Evolutionary conservation across 2,113 vertebrate species (phyloP).

Genomic region (Smithornis capensis): DNA sequence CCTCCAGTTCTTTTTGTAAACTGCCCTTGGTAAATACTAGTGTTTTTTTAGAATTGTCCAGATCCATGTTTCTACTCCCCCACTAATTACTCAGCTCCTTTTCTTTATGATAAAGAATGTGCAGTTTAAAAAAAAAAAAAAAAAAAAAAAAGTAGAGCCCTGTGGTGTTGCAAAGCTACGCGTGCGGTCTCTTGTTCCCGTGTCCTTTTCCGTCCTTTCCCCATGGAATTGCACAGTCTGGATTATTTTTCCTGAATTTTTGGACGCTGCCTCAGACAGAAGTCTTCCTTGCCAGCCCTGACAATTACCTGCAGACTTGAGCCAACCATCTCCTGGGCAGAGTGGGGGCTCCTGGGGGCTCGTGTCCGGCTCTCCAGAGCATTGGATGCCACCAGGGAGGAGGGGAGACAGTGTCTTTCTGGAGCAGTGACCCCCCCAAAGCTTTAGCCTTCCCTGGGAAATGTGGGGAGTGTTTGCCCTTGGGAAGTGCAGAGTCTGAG

Average conservation of each 20-base stretch:
- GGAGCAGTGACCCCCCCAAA: not conserved
- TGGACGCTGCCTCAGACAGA: not conserved
- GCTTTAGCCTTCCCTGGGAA: not conserved
- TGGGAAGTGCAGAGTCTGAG: not conserved
- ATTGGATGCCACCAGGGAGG: not conserved
- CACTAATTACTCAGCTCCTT: not conserved
- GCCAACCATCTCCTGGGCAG: not conserved
- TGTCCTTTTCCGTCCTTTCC: not conserved
- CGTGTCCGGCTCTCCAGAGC: rapidly evolving
- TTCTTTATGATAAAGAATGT: not conserved
- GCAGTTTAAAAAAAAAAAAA: not conserved
- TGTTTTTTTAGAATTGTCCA: not conserved
- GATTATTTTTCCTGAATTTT: not conserved
- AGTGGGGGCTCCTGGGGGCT: not conserved
- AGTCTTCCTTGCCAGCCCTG: conserved; percentile 24
- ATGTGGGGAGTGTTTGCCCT: rapidly evolving
- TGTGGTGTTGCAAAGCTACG: not conserved
- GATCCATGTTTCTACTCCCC: not conserved
- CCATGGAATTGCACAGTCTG: not conserved
- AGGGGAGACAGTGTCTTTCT: not conserved
- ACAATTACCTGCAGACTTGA: not conserved
- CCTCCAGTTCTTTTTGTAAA: conserved; percentile 48
- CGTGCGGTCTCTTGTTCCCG: not conserved
- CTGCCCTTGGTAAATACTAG: conserved; percentile 1
- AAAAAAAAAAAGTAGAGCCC: not conserved